Conservation (phyloP, 2,888 invertebrate species). For the Scotopteryx bipunctaria region DNA sequence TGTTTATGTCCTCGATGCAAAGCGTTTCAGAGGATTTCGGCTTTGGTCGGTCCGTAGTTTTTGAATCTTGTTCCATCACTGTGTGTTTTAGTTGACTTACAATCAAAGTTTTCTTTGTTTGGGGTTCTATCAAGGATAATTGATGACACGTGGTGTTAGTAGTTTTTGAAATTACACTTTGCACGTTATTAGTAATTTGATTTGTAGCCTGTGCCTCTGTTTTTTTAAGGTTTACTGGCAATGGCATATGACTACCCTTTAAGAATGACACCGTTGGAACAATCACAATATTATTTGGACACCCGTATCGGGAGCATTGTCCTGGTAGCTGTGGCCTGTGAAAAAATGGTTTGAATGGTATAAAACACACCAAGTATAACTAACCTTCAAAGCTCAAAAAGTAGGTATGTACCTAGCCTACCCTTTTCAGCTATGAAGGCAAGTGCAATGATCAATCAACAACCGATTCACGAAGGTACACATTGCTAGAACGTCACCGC, state of each 20-base stretch:
- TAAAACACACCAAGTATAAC: too few species aligned
- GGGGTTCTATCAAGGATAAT: constrained; percentile 1
- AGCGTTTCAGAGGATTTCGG: background rate
- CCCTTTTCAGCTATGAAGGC: too few species aligned
- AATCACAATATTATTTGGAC: constrained; percentile 31
- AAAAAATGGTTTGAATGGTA: constrained; percentile 2
- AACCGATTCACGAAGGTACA: too few species aligned
- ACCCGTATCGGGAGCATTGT: constrained; percentile 4
- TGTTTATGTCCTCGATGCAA: constrained; percentile 10
- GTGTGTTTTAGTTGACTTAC: background rate
- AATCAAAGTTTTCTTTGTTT: background rate
- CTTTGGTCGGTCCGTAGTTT: background rate
- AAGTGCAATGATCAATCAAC: too few species aligned
- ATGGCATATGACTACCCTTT: background rate
- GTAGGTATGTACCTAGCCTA: too few species aligned
- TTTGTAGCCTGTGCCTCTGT: background rate
- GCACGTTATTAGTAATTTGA: background rate
- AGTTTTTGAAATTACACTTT: background rate
- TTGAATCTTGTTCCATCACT: background rate
- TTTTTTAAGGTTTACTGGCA: background rate
- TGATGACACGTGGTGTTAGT: background rate
- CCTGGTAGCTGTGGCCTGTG: constrained; percentile 22
- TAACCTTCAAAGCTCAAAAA: too few species aligned
- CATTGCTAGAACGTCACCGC: too few species aligned
- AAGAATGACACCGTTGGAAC: constrained; percentile 18